Evolutionary conservation across 2,888 invertebrate genomes (phyloP).

Genomic region (Melanostoma scalare): DNA sequence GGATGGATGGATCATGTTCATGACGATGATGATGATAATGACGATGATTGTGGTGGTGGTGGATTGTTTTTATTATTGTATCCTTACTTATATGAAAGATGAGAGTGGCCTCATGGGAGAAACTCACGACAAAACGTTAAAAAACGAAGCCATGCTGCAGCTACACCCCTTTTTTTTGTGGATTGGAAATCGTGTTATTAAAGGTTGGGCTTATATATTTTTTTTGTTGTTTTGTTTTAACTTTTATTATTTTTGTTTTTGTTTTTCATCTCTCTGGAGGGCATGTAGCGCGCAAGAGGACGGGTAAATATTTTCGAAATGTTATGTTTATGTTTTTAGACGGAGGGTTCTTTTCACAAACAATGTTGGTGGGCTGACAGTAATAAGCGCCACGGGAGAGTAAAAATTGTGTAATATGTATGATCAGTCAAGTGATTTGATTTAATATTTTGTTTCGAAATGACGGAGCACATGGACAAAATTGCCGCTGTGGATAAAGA

Average conservation of each 20-base stretch:
- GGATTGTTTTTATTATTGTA: constrained; percentile 11
- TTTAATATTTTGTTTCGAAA: background rate
- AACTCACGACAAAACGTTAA: constrained; percentile 37
- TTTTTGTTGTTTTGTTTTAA: background rate
- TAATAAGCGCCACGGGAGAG: constrained; percentile 13
- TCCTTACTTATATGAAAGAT: background rate
- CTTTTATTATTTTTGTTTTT: constrained; percentile 41
- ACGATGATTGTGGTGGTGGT: constrained; percentile 12
- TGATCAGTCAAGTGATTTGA: constrained; percentile 37
- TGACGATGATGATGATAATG: constrained; percentile 25
- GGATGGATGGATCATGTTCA: constrained; percentile 48
- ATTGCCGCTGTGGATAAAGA: no score
- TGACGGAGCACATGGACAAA: no score
- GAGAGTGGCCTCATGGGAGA: constrained; percentile 44
- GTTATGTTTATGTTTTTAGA: constrained; percentile 30
- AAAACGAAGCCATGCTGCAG: constrained; percentile 11
- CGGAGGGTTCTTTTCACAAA: background rate
- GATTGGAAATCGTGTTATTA: constrained; percentile 60
- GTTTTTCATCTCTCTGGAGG: constrained; percentile 22
- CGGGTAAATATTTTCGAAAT: constrained; percentile 46
- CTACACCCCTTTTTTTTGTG: constrained; percentile 47
- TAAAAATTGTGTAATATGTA: constrained; percentile 23
- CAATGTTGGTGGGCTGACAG: constrained; percentile 22
- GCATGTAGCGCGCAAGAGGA: constrained; percentile 11
- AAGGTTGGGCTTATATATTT: background rate